Conservation (phyloP, 2,113 vertebrate species). For the Antennarius striatus region DNA sequence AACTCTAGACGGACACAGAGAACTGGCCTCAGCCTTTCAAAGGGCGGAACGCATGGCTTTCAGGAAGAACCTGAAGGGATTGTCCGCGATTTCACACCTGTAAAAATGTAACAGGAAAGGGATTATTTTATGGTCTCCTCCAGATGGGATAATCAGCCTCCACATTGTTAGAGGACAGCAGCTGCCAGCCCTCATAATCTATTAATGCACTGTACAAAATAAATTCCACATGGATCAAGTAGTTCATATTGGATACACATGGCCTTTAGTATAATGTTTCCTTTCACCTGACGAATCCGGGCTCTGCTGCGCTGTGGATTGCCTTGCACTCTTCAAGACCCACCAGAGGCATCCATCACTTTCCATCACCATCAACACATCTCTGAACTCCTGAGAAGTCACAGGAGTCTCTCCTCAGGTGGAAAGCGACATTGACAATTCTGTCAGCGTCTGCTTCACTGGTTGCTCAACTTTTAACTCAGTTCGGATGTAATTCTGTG, state of each 20-base stretch:
- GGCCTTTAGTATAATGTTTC: conserved; percentile 18
- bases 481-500: conserved; percentile 10
- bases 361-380: conserved; percentile 52
- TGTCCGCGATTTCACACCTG: conserved; percentile 53
- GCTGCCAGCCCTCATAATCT: conserved; percentile 39
- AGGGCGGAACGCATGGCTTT: conserved; percentile 53
- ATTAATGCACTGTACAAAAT: conserved; percentile 56
- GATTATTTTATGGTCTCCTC: conserved; percentile 56
- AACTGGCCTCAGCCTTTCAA: conserved; percentile 32
- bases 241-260: conserved; percentile 21
- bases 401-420: conserved; percentile 42
- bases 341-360: conserved; percentile 54
- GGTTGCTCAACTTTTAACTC: conserved; percentile 22
- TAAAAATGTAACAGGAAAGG: conserved; percentile 49
- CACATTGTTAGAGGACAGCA: conserved; percentile 29
- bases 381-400: conserved; percentile 32
- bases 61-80: conserved; percentile 50
- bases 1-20: conserved; percentile 35
- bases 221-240: conserved; percentile 29
- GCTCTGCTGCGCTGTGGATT: conserved; percentile 18
- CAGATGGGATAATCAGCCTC: conserved; percentile 46
- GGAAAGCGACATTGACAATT: conserved; percentile 10
- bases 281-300: conserved; percentile 36
- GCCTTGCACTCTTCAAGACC: conserved; percentile 41
- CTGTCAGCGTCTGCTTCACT: conserved; percentile 17